These are phyloP conservation scores for Pocota personata DNA, from an alignment of 2,888 invertebrate species.

Conservation along the genomic window DNA sequence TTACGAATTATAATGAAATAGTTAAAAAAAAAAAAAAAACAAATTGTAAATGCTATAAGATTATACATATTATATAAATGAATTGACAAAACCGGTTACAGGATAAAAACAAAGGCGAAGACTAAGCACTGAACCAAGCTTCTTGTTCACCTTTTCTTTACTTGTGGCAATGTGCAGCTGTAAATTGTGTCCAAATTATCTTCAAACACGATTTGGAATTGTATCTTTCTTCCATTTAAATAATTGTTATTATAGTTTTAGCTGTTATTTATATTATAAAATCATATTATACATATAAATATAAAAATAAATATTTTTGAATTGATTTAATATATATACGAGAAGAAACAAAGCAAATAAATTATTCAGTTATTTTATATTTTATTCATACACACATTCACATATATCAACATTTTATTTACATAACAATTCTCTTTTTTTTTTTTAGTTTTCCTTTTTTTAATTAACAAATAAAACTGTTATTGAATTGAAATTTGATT, in stretches of 20 bases:
- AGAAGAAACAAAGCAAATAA: constrained; percentile 50
- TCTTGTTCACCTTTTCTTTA: neutral
- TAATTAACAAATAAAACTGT: constrained; percentile 69
- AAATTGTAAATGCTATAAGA: constrained; percentile 62
- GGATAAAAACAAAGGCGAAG: constrained; percentile 42
- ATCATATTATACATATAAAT: constrained; percentile 63
- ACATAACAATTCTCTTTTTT: constrained; percentile 56
- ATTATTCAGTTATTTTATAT: constrained; percentile 68
- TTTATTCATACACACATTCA: constrained; percentile 71
- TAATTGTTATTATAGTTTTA: constrained; percentile 73
- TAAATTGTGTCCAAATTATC: constrained; percentile 58
- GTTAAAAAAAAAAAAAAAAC: constrained; percentile 36
- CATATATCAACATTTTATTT: constrained; percentile 65
- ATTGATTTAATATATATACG: constrained; percentile 65
- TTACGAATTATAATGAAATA: constrained; percentile 59
- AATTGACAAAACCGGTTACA: constrained; percentile 59
- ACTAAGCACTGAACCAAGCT: constrained; percentile 9
- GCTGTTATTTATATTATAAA: constrained; percentile 73
- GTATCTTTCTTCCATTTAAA: constrained; percentile 73
- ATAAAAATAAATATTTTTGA: constrained; percentile 65
- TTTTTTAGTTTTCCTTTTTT: constrained; percentile 18
- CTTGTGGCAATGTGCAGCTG: constrained; percentile 49
- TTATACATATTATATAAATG: constrained; percentile 34
- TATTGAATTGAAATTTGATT: constrained; percentile 60
- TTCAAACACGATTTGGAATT: constrained; percentile 51